Evolutionary conservation across 2,888 invertebrate species (phyloP).

Genomic region (Halictus quadricinctus): DNA sequence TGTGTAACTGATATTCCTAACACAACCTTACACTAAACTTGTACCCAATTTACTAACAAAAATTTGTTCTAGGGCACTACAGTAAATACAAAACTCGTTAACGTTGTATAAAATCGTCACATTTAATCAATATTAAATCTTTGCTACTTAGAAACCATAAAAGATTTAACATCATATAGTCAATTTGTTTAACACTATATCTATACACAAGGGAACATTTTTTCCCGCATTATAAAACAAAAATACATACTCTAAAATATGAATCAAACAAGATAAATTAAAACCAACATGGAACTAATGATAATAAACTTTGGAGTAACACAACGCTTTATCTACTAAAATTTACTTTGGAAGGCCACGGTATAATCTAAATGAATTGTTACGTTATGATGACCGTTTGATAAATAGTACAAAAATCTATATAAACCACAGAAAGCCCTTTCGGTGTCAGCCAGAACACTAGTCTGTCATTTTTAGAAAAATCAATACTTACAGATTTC

Average conservation of each 20-base stretch:
- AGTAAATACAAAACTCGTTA: conserved; percentile 10
- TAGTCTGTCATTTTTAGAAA: conserved; percentile 46
- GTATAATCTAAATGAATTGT: conserved; percentile 13
- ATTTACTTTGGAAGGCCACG: conserved; percentile 19
- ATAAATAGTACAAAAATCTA: conserved; percentile 27
- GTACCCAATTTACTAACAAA: neutral
- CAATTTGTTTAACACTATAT: neutral
- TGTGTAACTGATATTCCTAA: conserved; percentile 1
- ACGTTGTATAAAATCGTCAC: conserved; percentile 17
- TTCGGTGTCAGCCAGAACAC: conserved; percentile 22
- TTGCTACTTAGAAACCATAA: conserved; percentile 19
- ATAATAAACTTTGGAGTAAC: neutral
- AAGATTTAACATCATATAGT: conserved; percentile 2
- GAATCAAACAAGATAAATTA: conserved; percentile 2
- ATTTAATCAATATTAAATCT: conserved; percentile 22
- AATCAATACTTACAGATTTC: conserved; percentile 61
- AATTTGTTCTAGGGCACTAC: conserved; percentile 10
- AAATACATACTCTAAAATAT: neutral
- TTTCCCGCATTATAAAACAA: neutral
- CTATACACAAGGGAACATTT: conserved; percentile 13
- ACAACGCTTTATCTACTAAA: conserved; percentile 12
- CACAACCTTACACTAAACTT: neutral
- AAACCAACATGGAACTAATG: neutral
- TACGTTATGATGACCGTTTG: conserved; percentile 18
- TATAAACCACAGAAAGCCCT: conserved; percentile 29